Conservation (phyloP, 2,797 vertebrate genomes). For the Siniperca obscura region DNA sequence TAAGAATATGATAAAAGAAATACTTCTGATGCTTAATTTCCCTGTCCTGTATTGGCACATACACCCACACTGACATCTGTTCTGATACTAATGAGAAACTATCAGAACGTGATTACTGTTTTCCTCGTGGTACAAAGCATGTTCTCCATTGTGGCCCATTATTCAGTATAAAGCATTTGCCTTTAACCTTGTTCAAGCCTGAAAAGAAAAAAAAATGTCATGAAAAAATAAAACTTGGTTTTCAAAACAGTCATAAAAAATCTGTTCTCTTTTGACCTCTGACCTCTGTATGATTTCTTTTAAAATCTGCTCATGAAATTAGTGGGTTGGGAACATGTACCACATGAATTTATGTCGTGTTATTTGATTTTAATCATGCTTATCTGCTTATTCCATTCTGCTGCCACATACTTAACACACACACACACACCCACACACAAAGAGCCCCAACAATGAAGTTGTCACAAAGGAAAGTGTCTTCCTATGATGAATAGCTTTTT, state of each 20-base stretch:
- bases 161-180: constrained; percentile 20
- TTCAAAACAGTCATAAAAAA: constrained; percentile 18
- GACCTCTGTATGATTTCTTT: background rate
- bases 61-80: background rate
- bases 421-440: constrained; percentile 13
- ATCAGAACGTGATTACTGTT: background rate
- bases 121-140: constrained; percentile 33
- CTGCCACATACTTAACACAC: background rate
- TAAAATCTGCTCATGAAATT: background rate
- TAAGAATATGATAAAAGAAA: constrained; percentile 7
- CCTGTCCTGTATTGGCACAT: background rate
- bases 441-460: constrained; percentile 23
- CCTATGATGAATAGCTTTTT: constrained; percentile 62
- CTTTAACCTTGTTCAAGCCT: constrained; percentile 17
- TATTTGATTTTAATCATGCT: constrained; percentile 22
- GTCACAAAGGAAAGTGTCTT: constrained; percentile 51
- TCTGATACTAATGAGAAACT: background rate
- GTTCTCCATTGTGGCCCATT: constrained; percentile 25
- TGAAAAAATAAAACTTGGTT: constrained; percentile 63
- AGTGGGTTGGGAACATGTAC: background rate
- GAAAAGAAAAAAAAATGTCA: constrained; percentile 45
- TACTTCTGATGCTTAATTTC: background rate
- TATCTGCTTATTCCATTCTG: constrained; percentile 8
- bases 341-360: background rate
- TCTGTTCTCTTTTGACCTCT: background rate